Conservation (phyloP, 1,140 invertebrate genomes). For the Apis florea region DNA sequence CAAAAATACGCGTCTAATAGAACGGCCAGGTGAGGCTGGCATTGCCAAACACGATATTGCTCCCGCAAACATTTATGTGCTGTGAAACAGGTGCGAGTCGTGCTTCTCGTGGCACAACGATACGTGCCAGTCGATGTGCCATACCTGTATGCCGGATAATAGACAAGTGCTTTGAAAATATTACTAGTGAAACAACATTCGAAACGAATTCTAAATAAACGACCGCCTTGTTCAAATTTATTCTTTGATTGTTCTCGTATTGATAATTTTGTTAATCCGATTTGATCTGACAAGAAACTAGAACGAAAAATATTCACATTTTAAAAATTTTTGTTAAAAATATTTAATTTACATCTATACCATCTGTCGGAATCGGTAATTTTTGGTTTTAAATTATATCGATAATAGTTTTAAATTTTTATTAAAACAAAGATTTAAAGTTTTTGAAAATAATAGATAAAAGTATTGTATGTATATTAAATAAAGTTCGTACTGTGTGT, state of each 20-base stretch:
- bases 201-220: too few relatives aligned
- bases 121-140: conserved; percentile 5
- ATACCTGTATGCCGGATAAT: not conserved
- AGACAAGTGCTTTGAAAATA: conserved; percentile 14
- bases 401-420: too few relatives aligned
- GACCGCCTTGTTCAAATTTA: not conserved
- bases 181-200: not conserved
- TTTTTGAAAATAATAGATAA: not conserved
- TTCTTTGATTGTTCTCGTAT: too few relatives aligned
- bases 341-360: too few relatives aligned
- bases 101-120: conserved; percentile 5
- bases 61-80: conserved; percentile 45
- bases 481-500: conserved; percentile 1
- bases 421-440: not conserved
- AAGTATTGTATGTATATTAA: not conserved
- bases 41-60: conserved; percentile 50
- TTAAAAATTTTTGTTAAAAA: too few relatives aligned
- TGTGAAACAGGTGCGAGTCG: conserved; percentile 48
- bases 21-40: conserved; percentile 32
- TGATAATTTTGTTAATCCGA: too few relatives aligned
- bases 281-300: too few relatives aligned
- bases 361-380: too few relatives aligned
- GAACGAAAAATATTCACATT: not conserved
- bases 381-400: too few relatives aligned
- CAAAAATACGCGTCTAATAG: not conserved